Base-by-base conservation (phyloP, 2,113 vertebrate genomes). In the Trachemys scripta region DNA sequence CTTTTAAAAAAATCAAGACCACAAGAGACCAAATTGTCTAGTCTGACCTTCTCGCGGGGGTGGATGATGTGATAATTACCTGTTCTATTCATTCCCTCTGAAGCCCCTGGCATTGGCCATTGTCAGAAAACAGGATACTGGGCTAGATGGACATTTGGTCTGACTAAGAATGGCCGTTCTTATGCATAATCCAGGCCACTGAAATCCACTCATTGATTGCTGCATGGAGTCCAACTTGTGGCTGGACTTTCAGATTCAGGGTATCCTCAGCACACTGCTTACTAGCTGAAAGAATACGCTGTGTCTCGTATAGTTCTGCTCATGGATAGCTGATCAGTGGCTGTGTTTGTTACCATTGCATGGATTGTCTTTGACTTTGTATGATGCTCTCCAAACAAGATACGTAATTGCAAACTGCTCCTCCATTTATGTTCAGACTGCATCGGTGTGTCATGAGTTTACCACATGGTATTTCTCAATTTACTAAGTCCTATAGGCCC, bases 401-500 rank as follows among this genome's bases (percentile, higher is more conserved):
- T 50, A 69, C 38, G 62, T 2, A 84, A 53, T 78, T 78, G 85
- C 53, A 92, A 96, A 85, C 95, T 95, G 87, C 92, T 97, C 78
- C 84, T 84, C 94, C 92, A 85, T 87, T 95, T 92, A 82, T 78
- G 51, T 85, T 96, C 95, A 92, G 82, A 80, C 93, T 62, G 84
- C 92, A 78, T 49, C 72, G 84, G 13, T 25, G 49, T 1, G 0
- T 54, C 80, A 93, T 92, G 78, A 35, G 84, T 95, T 93, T 90
- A 35, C 85, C 85, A 89, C 93, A 84, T 85, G 69, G 88, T 84
- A 78, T 2, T 86, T 93, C 84, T 80, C 62, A 57, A 16, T 84
- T 27, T 92, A 89, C 82, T 82, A 84, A 45, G 72, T 75, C 89
- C 42, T 56, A 82, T 17, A 90, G 84, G 8, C 6, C 45, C 89